phyloP scores from a whole-genome alignment of 2,888 invertebrate species.

The Polyploca ridens region DNA sequence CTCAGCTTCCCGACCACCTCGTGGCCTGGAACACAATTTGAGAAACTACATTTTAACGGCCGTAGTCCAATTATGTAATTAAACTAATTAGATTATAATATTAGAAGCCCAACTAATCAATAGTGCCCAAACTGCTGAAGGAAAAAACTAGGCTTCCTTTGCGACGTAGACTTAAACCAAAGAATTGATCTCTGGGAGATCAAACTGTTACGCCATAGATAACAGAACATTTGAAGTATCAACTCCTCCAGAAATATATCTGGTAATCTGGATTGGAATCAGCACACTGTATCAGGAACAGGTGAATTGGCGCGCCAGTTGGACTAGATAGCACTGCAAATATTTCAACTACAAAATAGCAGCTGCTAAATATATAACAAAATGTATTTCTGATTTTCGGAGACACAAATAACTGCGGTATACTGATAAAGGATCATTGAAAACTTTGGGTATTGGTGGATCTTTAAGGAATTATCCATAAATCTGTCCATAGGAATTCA shows the following conservation, averaged over 20 bases:
- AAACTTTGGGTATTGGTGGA: not conserved
- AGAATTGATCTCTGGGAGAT: no score
- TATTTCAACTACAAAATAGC: not conserved
- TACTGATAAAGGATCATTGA: not conserved
- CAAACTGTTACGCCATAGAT: no score
- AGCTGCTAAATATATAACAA: not conserved
- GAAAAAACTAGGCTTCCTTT: not conserved
- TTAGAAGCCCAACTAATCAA: not conserved
- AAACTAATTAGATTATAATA: not conserved
- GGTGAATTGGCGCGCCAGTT: not conserved
- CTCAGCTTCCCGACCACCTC: constrained; percentile 73
- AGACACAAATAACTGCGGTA: not conserved
- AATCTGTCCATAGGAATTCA: no score
- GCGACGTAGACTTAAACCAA: no score
- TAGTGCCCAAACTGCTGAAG: not conserved
- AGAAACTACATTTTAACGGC: not conserved
- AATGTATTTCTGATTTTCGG: no score
- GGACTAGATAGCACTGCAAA: not conserved
- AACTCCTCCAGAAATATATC: not conserved
- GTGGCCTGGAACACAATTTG: constrained; percentile 58
- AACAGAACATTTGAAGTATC: no score
- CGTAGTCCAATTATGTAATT: not conserved
- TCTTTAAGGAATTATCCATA: no score
- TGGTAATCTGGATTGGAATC: not conserved
- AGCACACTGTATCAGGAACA: not conserved